Evolutionary conservation across 1,140 invertebrate species (phyloP).

Genomic region (Pseudomyrmex flavicornis): DNA sequence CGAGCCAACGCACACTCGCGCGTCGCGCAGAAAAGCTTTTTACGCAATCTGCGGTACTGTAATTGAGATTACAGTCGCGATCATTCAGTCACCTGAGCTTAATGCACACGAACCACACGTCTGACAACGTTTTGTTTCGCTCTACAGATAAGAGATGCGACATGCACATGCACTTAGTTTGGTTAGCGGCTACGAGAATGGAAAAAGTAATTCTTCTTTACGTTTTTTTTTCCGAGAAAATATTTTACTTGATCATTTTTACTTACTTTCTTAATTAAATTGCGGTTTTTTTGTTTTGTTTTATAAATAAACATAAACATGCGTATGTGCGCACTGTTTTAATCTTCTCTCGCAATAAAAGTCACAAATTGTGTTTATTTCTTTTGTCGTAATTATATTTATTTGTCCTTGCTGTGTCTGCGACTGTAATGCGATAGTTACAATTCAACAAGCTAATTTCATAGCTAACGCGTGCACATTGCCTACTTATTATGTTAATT

Average conservation of each 20-base stretch:
- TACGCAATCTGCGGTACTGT: conserved; percentile 31
- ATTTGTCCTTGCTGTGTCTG: not conserved
- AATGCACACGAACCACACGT: conserved; percentile 7
- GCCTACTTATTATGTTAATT: conserved; percentile 49
- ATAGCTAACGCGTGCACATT: conserved; percentile 8
- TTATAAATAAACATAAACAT: not conserved
- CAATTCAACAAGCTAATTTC: conserved; percentile 31
- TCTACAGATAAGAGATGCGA: conserved; percentile 1
- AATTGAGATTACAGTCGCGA: conserved; percentile 50
- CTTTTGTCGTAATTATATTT: not conserved
- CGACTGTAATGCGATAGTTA: not conserved
- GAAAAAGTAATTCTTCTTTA: not conserved
- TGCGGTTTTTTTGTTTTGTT: too few relatives aligned
- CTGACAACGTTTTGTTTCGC: conserved; percentile 36
- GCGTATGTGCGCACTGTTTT: too few relatives aligned
- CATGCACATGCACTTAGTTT: not conserved
- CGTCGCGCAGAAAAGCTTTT: conserved; percentile 42
- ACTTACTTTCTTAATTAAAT: too few relatives aligned
- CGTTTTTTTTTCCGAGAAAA: not conserved
- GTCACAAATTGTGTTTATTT: not conserved
- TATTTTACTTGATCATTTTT: not conserved
- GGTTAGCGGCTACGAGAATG: not conserved
- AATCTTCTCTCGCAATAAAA: too few relatives aligned
- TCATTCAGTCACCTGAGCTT: conserved; percentile 53
- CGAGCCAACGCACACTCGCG: conserved; percentile 13